A percentile compares a stretch with the other conserved stretches of the same genome.
Evolutionary conservation across 92 coral and sea anemone genomes (phyloP).

Genomic region (Epizoanthus illoricatus): DNA sequence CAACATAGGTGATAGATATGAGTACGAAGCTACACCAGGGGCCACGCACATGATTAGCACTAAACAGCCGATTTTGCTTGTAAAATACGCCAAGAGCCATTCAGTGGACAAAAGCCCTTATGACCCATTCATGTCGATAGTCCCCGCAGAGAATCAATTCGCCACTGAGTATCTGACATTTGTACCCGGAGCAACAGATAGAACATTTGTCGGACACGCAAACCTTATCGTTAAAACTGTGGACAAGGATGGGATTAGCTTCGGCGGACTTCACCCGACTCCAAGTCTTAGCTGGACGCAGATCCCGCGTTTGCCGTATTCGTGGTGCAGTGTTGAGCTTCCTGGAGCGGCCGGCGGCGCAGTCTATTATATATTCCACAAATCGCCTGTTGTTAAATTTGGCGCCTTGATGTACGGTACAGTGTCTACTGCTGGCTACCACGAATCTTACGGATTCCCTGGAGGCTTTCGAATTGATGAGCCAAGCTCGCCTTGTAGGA

Average conservation of each 20-base stretch:
- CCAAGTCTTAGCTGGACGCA: conserved; percentile 46
- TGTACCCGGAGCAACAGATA: conserved; percentile 39
- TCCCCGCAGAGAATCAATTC: conserved; percentile 71
- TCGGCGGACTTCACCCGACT: conserved; percentile 33
- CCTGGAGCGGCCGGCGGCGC: conserved; percentile 31
- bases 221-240: conserved; percentile 57
- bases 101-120: conserved; percentile 18
- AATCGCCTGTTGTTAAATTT: conserved; percentile 63
- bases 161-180: conserved; percentile 71
- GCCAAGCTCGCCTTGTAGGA: conserved; percentile 35
- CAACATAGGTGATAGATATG: conserved; percentile 56
- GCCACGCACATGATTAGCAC: conserved; percentile 54
- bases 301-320: conserved; percentile 45
- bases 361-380: conserved; percentile 64
- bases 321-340: conserved; percentile 49
- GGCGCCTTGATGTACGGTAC: conserved; percentile 68
- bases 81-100: conserved; percentile 66
- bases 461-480: conserved; percentile 59
- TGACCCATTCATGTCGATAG: conserved; percentile 74
- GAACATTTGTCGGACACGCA: conserved; percentile 39
- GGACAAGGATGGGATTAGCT: conserved; percentile 42
- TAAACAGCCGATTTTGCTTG: conserved; percentile 65
- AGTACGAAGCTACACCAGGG: conserved; percentile 41
- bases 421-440: conserved; percentile 23
- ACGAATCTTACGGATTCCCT: conserved; percentile 71